A percentile compares a stretch with the other conserved stretches of the same genome.
These are phyloP conservation scores for Drosophila barbarae DNA, from an alignment of 2,888 invertebrate genomes.

Conservation along the genomic window DNA sequence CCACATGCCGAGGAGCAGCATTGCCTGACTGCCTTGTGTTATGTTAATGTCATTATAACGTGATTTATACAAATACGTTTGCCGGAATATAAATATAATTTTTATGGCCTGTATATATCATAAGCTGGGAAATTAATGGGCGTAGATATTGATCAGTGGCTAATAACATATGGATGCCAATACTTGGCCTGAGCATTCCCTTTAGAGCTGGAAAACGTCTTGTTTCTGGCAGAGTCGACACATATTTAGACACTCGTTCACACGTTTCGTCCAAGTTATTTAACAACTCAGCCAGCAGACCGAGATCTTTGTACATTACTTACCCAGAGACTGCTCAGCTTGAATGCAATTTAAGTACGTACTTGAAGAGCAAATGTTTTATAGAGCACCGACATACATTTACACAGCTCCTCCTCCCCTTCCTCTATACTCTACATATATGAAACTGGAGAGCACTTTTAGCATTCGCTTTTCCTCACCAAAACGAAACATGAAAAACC, in stretches of 20 bases:
- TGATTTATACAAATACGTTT: slow-evolving; percentile 58
- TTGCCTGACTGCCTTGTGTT: slow-evolving; percentile 42
- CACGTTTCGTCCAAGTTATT: slow-evolving; percentile 68
- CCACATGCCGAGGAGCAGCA: slow-evolving; percentile 21
- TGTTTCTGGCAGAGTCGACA: slow-evolving; percentile 50
- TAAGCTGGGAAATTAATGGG: slow-evolving; percentile 50
- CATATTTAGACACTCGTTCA: slow-evolving; percentile 69
- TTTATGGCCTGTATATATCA: slow-evolving; percentile 41
- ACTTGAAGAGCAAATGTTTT: slow-evolving; percentile 70
- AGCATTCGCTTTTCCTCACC: slow-evolving; percentile 37
- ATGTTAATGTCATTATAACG: slow-evolving; percentile 65
- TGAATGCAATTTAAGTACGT: slow-evolving; percentile 72
- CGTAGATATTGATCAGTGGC: slow-evolving; percentile 18
- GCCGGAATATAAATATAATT: slow-evolving; percentile 15
- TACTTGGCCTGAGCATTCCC: not conserved
- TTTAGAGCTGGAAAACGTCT: slow-evolving; percentile 10
- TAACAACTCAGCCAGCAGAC: slow-evolving; percentile 55
- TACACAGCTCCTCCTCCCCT: slow-evolving; percentile 19
- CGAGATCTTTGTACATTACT: slow-evolving; percentile 57
- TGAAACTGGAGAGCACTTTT: slow-evolving; percentile 60
- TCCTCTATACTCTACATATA: not conserved
- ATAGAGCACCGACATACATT: slow-evolving; percentile 59
- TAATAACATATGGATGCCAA: not conserved
- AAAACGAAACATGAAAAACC: slow-evolving; percentile 15
- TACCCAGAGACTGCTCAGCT: slow-evolving; percentile 58